Evolutionary conservation across 2,797 vertebrate genomes (phyloP).

Genomic region (Xenentodon cancila): DNA sequence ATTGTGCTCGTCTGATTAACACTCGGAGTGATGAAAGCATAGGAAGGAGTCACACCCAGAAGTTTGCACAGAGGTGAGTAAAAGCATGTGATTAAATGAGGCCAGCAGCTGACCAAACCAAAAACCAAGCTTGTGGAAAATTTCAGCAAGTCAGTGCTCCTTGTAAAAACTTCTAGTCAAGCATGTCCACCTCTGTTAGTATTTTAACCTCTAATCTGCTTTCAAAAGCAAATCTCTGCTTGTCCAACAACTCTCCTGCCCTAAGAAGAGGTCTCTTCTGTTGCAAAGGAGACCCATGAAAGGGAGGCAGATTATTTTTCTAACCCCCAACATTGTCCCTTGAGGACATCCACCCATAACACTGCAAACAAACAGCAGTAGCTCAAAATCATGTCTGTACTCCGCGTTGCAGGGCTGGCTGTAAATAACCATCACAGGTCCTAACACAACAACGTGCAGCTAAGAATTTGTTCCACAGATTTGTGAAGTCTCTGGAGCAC

Average conservation of each 20-base stretch:
- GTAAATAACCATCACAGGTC: no score
- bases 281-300: no score
- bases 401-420: no score
- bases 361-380: no score
- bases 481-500: no score
- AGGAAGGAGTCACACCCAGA: constrained; percentile 61
- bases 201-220: constrained; percentile 31
- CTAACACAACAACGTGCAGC: no score
- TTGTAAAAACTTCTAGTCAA: neutral
- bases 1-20: constrained; percentile 64
- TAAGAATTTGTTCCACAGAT: no score
- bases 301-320: no score
- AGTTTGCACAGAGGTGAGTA: constrained; percentile 40
- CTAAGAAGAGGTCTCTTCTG: constrained; percentile 29
- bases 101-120: constrained; percentile 21
- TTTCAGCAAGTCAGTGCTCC: neutral
- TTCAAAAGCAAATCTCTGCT: neutral
- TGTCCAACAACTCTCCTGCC: constrained; percentile 25
- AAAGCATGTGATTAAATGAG: constrained; percentile 26
- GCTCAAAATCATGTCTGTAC: no score
- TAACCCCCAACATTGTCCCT: no score
- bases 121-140: constrained; percentile 42
- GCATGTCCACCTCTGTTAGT: neutral
- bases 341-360: no score
- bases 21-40: constrained; percentile 43